Percentiles rank a stretch among this genome's conserved stretches.
Evolutionary conservation across 2,888 invertebrate species (phyloP).

Genomic region (Limnephilus auricula): DNA sequence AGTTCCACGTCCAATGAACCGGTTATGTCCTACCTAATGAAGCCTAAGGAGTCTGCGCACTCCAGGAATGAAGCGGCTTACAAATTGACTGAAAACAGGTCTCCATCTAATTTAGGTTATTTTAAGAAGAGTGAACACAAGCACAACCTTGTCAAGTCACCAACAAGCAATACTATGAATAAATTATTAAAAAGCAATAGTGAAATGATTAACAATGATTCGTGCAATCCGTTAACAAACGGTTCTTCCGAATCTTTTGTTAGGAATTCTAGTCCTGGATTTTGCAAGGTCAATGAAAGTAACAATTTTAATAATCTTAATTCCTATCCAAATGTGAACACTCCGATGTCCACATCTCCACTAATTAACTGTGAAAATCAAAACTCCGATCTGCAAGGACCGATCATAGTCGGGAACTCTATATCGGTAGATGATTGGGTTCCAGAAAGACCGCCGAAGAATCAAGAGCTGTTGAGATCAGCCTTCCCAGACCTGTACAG

Average conservation of each 20-base stretch:
- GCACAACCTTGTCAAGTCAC: slow-evolving; percentile 4
- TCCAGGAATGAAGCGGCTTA: slow-evolving; percentile 7
- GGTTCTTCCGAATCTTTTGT: slow-evolving; percentile 36
- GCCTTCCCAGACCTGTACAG: slow-evolving; percentile 73
- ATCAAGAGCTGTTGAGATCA: slow-evolving; percentile 80
- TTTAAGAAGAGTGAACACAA: slow-evolving; percentile 31
- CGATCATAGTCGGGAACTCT: slow-evolving; percentile 80
- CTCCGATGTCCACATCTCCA: slow-evolving; percentile 37
- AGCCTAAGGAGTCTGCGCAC: slow-evolving; percentile 17
- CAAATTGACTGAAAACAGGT: slow-evolving; percentile 30
- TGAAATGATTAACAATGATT: slow-evolving; percentile 5
- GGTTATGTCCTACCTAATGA: slow-evolving; percentile 15
- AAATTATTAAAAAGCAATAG: slow-evolving; percentile 30
- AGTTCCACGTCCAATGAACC: not conserved
- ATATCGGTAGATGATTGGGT: slow-evolving; percentile 84
- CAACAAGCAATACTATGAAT: slow-evolving; percentile 19
- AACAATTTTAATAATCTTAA: slow-evolving; percentile 35
- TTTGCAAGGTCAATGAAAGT: slow-evolving; percentile 39
- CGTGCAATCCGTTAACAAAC: slow-evolving; percentile 15
- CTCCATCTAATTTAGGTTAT: slow-evolving; percentile 35
- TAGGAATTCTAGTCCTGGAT: slow-evolving; percentile 33
- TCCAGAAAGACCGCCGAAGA: slow-evolving; percentile 87
- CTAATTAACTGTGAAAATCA: slow-evolving; percentile 67
- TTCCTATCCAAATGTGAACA: slow-evolving; percentile 44
- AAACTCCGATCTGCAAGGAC: slow-evolving; percentile 78